A percentile compares a stretch with the other conserved stretches of the same genome.
phyloP scores from a whole-genome alignment of 1,140 invertebrate species.

The Telenomus remus region DNA sequence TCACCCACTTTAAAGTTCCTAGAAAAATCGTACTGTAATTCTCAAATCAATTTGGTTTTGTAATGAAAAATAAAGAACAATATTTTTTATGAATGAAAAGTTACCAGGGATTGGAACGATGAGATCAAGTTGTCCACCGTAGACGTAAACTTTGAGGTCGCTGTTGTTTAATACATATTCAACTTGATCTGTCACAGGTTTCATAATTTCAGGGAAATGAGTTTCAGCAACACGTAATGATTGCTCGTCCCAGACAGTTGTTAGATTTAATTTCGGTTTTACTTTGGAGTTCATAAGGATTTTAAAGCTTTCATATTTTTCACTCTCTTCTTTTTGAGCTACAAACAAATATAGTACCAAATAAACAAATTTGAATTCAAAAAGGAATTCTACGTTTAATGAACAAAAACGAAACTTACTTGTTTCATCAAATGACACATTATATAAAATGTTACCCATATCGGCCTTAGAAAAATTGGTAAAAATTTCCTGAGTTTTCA shows the following conservation, averaged over 20 bases:
- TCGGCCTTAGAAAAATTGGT: constrained; percentile 79
- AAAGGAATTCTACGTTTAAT: too few relatives aligned
- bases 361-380: constrained; percentile 6
- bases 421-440: constrained; percentile 60
- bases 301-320: background rate
- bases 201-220: constrained; percentile 79
- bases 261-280: constrained; percentile 77
- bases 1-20: constrained; percentile 35
- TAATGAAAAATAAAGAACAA: too few relatives aligned
- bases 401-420: too few relatives aligned
- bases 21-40: too few relatives aligned
- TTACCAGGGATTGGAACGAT: constrained; percentile 82
- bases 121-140: constrained; percentile 83
- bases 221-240: constrained; percentile 78
- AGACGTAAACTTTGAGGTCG: constrained; percentile 80
- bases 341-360: background rate
- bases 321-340: background rate
- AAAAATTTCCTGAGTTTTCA: constrained; percentile 80
- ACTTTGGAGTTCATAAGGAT: constrained; percentile 87
- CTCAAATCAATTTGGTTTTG: too few relatives aligned
- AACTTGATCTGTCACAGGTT: constrained; percentile 71
- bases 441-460: constrained; percentile 91
- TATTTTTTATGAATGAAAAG: too few relatives aligned
- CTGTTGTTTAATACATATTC: constrained; percentile 83
- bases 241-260: constrained; percentile 80